Conservation (phyloP, 1,140 invertebrate genomes). For the Mamestra configurata region DNA sequence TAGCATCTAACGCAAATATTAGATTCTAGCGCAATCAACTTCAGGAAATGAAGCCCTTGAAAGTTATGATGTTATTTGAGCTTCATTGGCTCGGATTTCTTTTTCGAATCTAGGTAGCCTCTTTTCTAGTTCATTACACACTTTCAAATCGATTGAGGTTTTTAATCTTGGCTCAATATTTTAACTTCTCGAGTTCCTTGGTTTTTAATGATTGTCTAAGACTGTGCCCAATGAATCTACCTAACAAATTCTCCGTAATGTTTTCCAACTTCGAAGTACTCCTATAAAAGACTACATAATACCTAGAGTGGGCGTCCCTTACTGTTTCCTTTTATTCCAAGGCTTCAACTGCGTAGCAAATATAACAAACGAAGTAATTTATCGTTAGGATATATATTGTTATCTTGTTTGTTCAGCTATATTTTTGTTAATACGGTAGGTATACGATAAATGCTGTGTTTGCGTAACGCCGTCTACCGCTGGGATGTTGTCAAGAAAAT, state of each 20-base stretch:
- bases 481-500: conserved; percentile 20
- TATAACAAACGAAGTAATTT: conserved; percentile 45
- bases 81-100: conserved; percentile 6
- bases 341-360: conserved; percentile 30
- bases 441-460: conserved; percentile 37
- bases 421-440: conserved; percentile 40
- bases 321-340: conserved; percentile 33
- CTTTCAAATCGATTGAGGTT: too few species aligned
- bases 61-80: conserved; percentile 24
- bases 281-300: conserved; percentile 31
- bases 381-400: conserved; percentile 44
- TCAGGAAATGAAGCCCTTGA: conserved; percentile 37
- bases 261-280: conserved; percentile 17
- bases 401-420: conserved; percentile 49
- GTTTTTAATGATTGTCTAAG: not conserved
- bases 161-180: too few species aligned
- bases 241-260: conserved; percentile 18
- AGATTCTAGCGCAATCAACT: conserved; percentile 38
- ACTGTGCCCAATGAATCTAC: not conserved
- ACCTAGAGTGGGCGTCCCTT: conserved; percentile 20
- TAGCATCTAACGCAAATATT: conserved; percentile 31
- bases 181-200: not conserved
- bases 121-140: not conserved
- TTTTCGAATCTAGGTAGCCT: not conserved
- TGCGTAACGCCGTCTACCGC: conserved; percentile 27